Evolutionary conservation across 2,888 invertebrate genomes (phyloP).

Genomic region (Caenorhabditis zanzibari): DNA sequence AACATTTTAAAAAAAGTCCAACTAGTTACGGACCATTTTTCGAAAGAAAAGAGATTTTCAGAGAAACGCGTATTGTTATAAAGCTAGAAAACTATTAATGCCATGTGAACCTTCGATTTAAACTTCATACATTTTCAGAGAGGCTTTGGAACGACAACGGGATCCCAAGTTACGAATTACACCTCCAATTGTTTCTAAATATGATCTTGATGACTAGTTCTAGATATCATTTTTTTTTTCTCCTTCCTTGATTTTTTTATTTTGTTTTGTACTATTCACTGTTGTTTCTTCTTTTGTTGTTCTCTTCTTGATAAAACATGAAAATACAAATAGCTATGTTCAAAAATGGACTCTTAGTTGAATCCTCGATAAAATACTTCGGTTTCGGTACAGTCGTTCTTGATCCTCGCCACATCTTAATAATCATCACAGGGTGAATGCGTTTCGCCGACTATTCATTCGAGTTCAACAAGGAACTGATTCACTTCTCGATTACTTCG

Average conservation of each 20-base stretch:
- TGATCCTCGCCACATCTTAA: too few species aligned
- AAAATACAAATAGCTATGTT: not conserved
- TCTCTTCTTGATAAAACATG: conserved; percentile 29
- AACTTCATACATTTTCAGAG: conserved; percentile 69
- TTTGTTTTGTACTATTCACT: conserved; percentile 11
- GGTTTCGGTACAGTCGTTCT: not conserved
- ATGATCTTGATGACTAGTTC: conserved; percentile 74
- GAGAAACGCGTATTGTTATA: too few species aligned
- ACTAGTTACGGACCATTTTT: too few species aligned
- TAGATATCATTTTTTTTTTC: conserved; percentile 29
- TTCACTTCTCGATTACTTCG: conserved; percentile 74
- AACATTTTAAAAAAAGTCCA: too few species aligned
- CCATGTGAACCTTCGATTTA: too few species aligned
- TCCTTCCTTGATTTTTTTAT: conserved; percentile 13
- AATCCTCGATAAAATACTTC: conserved; percentile 28
- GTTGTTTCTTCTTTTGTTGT: conserved; percentile 48
- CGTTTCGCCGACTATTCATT: conserved; percentile 73
- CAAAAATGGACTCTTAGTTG: not conserved
- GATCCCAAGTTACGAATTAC: conserved; percentile 57
- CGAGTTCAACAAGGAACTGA: conserved; percentile 55
- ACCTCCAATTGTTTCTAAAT: conserved; percentile 58
- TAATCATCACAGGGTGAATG: conserved; percentile 53
- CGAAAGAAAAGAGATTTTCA: too few species aligned
- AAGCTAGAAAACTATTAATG: too few species aligned
- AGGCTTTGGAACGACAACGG: conserved; percentile 66